Base-by-base conservation (phyloP, 2,113 vertebrate species). In the Peromyscus maniculatus region DNA sequence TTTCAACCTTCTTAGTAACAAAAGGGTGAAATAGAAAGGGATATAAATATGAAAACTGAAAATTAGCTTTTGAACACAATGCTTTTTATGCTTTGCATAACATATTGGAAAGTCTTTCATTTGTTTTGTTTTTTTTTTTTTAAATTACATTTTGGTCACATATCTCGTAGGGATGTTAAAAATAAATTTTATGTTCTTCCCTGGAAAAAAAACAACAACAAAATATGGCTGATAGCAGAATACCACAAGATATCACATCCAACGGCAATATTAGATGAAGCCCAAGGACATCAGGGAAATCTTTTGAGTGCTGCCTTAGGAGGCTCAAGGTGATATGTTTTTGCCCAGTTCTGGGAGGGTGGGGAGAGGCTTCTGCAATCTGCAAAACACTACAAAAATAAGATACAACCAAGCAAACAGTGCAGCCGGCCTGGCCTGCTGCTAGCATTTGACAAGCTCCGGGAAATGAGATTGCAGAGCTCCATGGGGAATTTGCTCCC, bases 381-480 rank as follows among this genome's bases (percentile, higher is more conserved):
- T 92, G 94, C 92, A 96, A 89, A 97, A 90, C 69, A 67, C 64
- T 84, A 93, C 64, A 92, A 88, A 87, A 96, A 96, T 79, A 79
- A 97, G 93, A 94, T 28, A 66, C 52, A 91, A 24, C 46, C 67
- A 82, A 80, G 83, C 78, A 91, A 83, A 86, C 93, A 79, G 57
- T 46, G 87, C 66, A 93, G 95, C 91, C 91, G 31, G 87, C 75
- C 93, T 36, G 62, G 69, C 84, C 98, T 82, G 46, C 90, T 94
- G 94, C 92, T 97, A 93, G 91, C 88, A 66, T 97, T 93, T 95
- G 97, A 95, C 87, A 89, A 93, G 75, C 89, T 77, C 49, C 33
- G 71, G 84, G 74, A 94, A 91, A 97, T 75, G 96, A 97, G 91
- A 88, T 83, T 97, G 91, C 93, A 97, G 79, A 97, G 93, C 93